Evolutionary conservation across 2,888 invertebrate genomes (phyloP), one percentile per base, ranked within the genome.

Genomic region (Leptura quadrifasciata): DNA sequence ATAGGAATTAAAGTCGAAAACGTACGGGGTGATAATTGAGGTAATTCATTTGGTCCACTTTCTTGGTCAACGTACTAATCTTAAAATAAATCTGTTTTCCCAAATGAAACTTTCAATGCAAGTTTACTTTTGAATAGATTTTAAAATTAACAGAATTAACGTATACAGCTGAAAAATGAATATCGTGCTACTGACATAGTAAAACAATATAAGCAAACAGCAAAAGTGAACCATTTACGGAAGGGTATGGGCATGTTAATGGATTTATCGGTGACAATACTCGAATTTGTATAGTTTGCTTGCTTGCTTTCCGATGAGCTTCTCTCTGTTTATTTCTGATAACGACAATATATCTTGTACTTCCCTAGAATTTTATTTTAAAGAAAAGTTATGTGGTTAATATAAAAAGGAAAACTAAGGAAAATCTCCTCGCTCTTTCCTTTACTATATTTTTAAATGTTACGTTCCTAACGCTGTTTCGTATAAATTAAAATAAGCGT

Each of bases 111-210:
- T 57, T 55, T 69, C 58, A 24, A n/a, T 17, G 15, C 21, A 69
- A 69, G 58, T 69, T 69, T 69, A 20, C 35, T 39, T 69, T 58
- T 15, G 39, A 60, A 52, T 47, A 69, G n/a, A 3, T 57, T 21
- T 35, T 15, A 69, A 69, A 69, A 58, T 69, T 69, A 39, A 24
- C 39, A 55, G 54, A 24, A 55, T 24, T 24, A 17, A 27, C 35
- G 18, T 54, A 10, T n/a, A 20, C 17, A 6, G 20, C 12, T 21
- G 15, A 15, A 15, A n/a, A 1, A 21, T 47, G 64, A 20, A 55
- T 55, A 57, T 47, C 39, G 69, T 69, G 57, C 69, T n/a, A 69
- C 69, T 69, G 21, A 69, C 69, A 69, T 21, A 69, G 69, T 58
- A 69, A 58, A 9, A 58, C 17, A 20, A 21, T 35, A 27, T 31